Conservation (phyloP, 1,140 invertebrate species). For the Pectinophora gossypiella region DNA sequence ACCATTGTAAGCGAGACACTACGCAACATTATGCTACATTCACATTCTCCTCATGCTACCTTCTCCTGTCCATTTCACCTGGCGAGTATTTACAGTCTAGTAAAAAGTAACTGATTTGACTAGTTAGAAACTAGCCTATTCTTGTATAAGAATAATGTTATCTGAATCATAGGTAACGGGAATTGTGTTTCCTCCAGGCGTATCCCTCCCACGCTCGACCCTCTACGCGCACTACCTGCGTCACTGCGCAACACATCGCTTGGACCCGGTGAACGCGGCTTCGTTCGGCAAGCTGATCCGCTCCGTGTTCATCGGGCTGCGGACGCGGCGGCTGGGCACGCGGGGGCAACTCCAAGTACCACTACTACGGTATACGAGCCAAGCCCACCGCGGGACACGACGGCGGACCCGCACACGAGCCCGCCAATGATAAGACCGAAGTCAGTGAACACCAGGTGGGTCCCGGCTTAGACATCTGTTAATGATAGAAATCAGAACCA, state of each 20-base stretch:
- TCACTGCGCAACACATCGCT: slow-evolving; percentile 94
- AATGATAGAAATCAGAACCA: too few relatives aligned
- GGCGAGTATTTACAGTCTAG: too few relatives aligned
- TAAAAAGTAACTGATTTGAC: too few relatives aligned
- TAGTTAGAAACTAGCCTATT: too few relatives aligned
- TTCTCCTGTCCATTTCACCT: too few relatives aligned
- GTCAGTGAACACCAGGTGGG: slow-evolving; percentile 28
- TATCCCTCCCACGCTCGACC: slow-evolving; percentile 96
- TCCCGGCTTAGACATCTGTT: neutral
- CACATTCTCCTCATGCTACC: too few relatives aligned
- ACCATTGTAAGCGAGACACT: too few relatives aligned
- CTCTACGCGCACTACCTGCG: slow-evolving; percentile 97
- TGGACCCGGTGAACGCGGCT: slow-evolving; percentile 98
- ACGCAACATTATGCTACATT: too few relatives aligned
- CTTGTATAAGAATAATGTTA: too few relatives aligned
- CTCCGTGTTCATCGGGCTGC: slow-evolving; percentile 96
- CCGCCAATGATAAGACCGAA: slow-evolving; percentile 23
- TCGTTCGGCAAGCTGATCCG: slow-evolving; percentile 99
- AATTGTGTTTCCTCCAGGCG: slow-evolving; percentile 67
- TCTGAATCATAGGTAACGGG: too few relatives aligned
- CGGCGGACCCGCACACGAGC: slow-evolving; percentile 21
- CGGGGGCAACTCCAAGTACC: slow-evolving; percentile 99
- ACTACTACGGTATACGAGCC: slow-evolving; percentile 99
- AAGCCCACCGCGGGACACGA: slow-evolving; percentile 83
- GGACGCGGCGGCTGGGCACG: slow-evolving; percentile 95